phyloP scores from a whole-genome alignment of 2,113 vertebrate species.

The Mus pahari region DNA sequence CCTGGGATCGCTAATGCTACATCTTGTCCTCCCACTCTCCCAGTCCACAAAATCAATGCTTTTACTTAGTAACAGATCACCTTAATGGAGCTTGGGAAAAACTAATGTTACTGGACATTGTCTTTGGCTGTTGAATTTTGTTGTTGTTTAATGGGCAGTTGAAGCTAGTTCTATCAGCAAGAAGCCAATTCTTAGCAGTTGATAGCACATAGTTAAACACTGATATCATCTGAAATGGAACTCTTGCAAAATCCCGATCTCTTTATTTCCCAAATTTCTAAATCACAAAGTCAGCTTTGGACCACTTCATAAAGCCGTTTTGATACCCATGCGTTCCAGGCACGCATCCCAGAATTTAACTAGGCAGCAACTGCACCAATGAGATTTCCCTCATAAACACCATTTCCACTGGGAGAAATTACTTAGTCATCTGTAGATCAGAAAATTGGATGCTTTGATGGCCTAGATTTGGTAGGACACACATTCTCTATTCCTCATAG shows the following conservation, averaged over 20 bases:
- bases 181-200: conserved; percentile 6
- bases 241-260: conserved; percentile 44
- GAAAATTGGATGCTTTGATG: background rate
- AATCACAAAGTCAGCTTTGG: conserved; percentile 38
- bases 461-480: background rate
- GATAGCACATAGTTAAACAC: background rate
- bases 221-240: background rate
- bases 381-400: conserved; percentile 21
- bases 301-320: background rate
- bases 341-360: conserved; percentile 49
- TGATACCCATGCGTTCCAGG: background rate
- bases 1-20: too few relatives aligned
- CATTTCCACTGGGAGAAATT: conserved; percentile 37
- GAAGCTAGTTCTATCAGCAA: background rate
- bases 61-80: conserved; percentile 3
- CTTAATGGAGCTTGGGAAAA: background rate
- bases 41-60: background rate
- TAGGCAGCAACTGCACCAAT: background rate
- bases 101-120: background rate
- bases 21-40: too few relatives aligned
- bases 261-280: conserved; percentile 55
- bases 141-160: background rate
- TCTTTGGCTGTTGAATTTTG: background rate
- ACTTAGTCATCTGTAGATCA: background rate
- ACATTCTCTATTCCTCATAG: background rate